These are phyloP conservation scores for Lagopus leucura DNA, from an alignment of 2,113 vertebrate genomes.

Conservation along the genomic window DNA sequence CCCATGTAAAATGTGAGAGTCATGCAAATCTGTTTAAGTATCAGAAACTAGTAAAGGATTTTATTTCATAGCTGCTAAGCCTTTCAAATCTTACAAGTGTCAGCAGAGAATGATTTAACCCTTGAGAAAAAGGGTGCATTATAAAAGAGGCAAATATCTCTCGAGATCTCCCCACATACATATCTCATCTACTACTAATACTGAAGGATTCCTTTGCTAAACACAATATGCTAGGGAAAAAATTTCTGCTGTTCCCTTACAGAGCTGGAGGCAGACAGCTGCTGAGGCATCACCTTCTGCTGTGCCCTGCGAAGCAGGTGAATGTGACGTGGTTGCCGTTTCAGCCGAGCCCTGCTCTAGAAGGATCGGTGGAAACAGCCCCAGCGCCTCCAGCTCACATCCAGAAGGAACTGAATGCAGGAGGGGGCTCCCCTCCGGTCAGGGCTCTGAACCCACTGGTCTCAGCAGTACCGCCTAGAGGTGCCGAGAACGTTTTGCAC, in stretches of 20 bases:
- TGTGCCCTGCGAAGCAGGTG: neutral
- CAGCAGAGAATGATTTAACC: conserved; percentile 28
- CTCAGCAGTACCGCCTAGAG: neutral
- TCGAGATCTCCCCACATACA: neutral
- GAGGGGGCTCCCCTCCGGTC: neutral
- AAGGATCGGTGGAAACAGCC: neutral
- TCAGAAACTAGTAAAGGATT: conserved; percentile 34
- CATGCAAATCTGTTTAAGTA: conserved; percentile 58
- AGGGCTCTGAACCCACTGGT: neutral
- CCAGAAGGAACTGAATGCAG: neutral
- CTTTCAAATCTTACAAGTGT: conserved; percentile 34
- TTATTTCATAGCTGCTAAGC: conserved; percentile 37
- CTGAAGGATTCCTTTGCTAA: neutral
- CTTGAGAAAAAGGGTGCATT: neutral
- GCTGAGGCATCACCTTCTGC: neutral
- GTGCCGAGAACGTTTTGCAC: neutral
- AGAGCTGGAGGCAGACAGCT: neutral
- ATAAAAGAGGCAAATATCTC: neutral
- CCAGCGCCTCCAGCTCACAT: neutral
- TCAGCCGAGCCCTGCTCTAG: neutral
- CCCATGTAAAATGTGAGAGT: conserved; percentile 4
- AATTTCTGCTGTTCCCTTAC: neutral
- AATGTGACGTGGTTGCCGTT: neutral
- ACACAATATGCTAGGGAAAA: neutral
- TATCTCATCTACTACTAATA: neutral